Base-by-base conservation (phyloP, 2,797 vertebrate species). In the Protonibea diacanthus region DNA sequence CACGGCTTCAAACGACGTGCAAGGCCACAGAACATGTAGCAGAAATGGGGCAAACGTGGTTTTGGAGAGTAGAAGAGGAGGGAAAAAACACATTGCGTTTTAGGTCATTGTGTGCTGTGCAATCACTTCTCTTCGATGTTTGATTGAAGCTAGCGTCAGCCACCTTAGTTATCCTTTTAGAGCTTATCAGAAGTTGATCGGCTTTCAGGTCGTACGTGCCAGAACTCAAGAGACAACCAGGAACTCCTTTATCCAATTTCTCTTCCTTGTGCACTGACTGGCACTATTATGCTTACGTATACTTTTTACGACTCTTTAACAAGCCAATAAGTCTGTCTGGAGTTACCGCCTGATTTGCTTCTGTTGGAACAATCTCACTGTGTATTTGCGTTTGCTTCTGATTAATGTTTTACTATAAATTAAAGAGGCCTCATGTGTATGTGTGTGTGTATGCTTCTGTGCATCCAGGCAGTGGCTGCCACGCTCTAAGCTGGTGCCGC, bases 401-500 rank as follows among this genome's bases (percentile, higher is more conserved):
- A 48, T 17, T 2, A 11, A 42, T 52, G 13, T 47, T 63, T 33
- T 40, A 20, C 8, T 48, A 5, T 52, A 23, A 65, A 57, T 33
- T 29, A 10, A 57, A 33, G 2, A 9, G 7, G 33, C 33, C 7
- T 33, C 2, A 0, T 56, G 6, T 56, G 3, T 9, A 1, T 27
- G 12, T 20, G 20, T 73, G 14, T 60, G 0, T 64, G 0, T 76
- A 17, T 65, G 21, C 65, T 48, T 84, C 62, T 88, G 63, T 91
- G 47, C 81, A 53, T 47, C 33, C 90, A 99, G 98, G 98, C 98
- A 99, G 90, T 99, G 98, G 98, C 94, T 99, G 72, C 98, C 98
- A 0, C 97, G 98, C 86, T 98, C 98, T 10, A 99, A 99, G 91
- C 94, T 99, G 82, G 98, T 99, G 79, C 98, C 98, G n/a, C 95